Base-by-base conservation (phyloP, 2,797 vertebrate species). In the Typhlichthys subterraneus region DNA sequence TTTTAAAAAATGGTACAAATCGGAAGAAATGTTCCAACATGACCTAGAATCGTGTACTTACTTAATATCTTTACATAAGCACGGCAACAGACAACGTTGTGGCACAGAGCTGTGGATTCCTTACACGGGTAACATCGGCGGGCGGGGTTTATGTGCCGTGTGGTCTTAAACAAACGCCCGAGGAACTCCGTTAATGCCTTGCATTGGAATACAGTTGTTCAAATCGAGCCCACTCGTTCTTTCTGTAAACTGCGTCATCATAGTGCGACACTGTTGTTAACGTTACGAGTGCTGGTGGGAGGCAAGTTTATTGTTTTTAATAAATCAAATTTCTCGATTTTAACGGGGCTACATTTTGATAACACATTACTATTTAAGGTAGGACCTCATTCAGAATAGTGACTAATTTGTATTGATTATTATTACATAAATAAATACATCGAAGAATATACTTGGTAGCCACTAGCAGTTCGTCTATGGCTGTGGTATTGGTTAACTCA, bases 221-320 rank as follows among this genome's bases (percentile, higher is more conserved):
- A 84, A 3, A 88, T 1, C 82, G 23, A 86, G 56, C 2, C 48
- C 60, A 4, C 42, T 53, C 29, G 1, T 12, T 0, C 13, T 42
- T n/a, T 15, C 12, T 31, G 1, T 52, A 4, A n/a, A 1, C 1
- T 12, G 88, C 87, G 33, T 13, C 85, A 90, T 87, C 73, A 68
- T 0, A 19, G 55, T 14, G 90, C 89, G 90, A 70, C 90, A 82
- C 85, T 90, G 84, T 92, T 92, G 85, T 81, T 69, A 76, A 58
- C 63, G 63, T 48, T 50, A 76, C 72, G 67, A 59, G 51, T 53
- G 58, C 46, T 17, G 45, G 15, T 70, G 66, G 61, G 72, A 73
- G 47, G 65, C 33, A 42, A 45, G 4, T 14, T 46, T 15, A 5
- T 38, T 38, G 33, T 58, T 63, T 56, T 57, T 23, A 5, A 38